phyloP scores from a whole-genome alignment of 2,888 invertebrate species.

The Pristionchus exspectatus region DNA sequence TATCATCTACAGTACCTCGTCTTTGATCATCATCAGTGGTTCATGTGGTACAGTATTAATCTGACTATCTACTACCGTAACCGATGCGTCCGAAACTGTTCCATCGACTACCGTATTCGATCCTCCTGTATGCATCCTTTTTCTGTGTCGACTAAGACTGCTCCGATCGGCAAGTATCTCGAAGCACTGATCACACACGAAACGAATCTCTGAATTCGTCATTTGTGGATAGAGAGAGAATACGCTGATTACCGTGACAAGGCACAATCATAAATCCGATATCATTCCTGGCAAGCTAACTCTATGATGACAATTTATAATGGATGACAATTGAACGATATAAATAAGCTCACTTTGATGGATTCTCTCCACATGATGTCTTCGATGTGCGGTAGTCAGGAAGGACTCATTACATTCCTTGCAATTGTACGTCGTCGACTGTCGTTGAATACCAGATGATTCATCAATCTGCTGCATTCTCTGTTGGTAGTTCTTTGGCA shows the following conservation, averaged over 20 bases:
- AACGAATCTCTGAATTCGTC: not conserved
- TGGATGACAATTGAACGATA: not conserved
- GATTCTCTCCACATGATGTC: conserved; percentile 29
- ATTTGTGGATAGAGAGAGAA: not conserved
- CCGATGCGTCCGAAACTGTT: not conserved
- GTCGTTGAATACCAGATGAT: not conserved
- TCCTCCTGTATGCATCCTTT: not conserved
- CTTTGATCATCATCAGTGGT: not conserved
- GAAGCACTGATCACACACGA: not conserved
- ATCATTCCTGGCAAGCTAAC: not conserved
- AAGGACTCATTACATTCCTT: not conserved
- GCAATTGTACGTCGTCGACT: not conserved
- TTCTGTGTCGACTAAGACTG: not conserved
- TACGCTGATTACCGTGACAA: too few relatives aligned
- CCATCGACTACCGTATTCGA: not conserved
- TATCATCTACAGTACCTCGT: not conserved
- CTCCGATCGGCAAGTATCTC: conserved; percentile 8
- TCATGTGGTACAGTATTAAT: too few relatives aligned
- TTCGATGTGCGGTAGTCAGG: not conserved
- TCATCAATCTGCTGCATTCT: not conserved
- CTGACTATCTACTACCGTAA: too few relatives aligned
- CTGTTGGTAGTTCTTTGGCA: not conserved
- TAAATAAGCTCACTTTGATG: not conserved
- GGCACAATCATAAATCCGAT: not conserved
- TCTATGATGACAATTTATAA: not conserved